Evolutionary conservation across 2,113 vertebrate genomes (phyloP).

Genomic region (Corythaeola cristata): DNA sequence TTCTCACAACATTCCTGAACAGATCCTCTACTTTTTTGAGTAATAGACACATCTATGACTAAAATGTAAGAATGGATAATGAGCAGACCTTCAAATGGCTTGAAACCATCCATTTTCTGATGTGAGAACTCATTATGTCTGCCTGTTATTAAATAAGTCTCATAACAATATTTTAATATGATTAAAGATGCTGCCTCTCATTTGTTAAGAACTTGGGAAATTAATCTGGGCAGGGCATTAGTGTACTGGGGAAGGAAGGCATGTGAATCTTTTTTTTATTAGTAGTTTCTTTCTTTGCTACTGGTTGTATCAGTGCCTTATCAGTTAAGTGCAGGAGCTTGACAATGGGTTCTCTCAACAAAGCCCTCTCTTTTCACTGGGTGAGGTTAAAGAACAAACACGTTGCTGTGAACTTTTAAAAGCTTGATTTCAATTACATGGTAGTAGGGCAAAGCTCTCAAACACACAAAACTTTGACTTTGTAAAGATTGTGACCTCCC

Average conservation of each 20-base stretch:
- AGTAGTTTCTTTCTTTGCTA: conserved; percentile 53
- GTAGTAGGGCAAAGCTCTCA: conserved; percentile 70
- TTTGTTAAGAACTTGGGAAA: neutral
- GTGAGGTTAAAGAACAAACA: conserved; percentile 52
- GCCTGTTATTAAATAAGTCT: conserved; percentile 9
- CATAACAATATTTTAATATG: conserved; percentile 38
- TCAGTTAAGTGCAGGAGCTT: conserved; percentile 43
- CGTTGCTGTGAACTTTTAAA: conserved; percentile 57
- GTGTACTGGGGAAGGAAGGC: neutral
- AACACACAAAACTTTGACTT: conserved; percentile 70
- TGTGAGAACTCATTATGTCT: neutral
- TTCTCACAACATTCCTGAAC: neutral
- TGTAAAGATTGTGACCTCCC: conserved; percentile 67
- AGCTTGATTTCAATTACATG: conserved; percentile 66
- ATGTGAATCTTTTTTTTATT: conserved; percentile 38
- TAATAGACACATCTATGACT: conserved; percentile 28
- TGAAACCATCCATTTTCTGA: neutral
- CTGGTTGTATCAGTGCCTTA: conserved; percentile 60
- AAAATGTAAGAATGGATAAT: conserved; percentile 5
- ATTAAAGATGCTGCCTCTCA: neutral
- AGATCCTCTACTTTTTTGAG: neutral
- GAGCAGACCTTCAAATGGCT: neutral
- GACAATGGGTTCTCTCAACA: conserved; percentile 21
- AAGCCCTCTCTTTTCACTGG: neutral
- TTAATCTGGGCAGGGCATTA: neutral